Conservation (phyloP, 2,888 invertebrate genomes). For the Yponomeuta malinellus region DNA sequence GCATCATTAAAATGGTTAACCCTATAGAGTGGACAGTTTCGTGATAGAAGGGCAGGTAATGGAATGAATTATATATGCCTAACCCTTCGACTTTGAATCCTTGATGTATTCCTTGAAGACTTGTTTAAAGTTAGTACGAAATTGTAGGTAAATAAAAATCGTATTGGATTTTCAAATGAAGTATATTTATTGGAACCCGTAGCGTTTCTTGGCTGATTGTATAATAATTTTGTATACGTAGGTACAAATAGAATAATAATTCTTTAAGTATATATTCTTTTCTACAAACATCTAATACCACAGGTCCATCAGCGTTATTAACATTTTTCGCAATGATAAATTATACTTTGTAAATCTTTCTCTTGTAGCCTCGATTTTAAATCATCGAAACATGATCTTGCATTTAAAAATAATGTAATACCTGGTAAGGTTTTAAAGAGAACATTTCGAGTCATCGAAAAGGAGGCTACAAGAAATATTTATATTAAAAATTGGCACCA, state of each 20-base stretch:
- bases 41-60: too few species aligned
- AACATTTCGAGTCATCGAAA: neutral
- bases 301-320: slow-evolving; percentile 49
- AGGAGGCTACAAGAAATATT: slow-evolving; percentile 25
- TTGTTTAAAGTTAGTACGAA: too few species aligned
- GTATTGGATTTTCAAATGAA: slow-evolving; percentile 53
- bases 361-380: neutral
- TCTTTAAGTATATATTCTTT: slow-evolving; percentile 27
- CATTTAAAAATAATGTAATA: neutral
- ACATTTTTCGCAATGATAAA: slow-evolving; percentile 27
- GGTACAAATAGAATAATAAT: slow-evolving; percentile 54
- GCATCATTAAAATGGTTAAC: too few species aligned
- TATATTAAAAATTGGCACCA: slow-evolving; percentile 54
- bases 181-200: slow-evolving; percentile 74
- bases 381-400: neutral
- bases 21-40: too few species aligned
- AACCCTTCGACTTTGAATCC: too few species aligned
- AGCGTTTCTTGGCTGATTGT: slow-evolving; percentile 72
- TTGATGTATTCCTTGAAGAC: too few species aligned
- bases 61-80: too few species aligned
- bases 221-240: slow-evolving; percentile 49
- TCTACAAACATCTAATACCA: slow-evolving; percentile 34
- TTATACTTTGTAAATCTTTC: slow-evolving; percentile 6
- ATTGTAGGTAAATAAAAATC: neutral
- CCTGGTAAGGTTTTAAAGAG: neutral